Evolutionary conservation across 2,888 invertebrate genomes (phyloP), one percentile per base, ranked within the genome.

Genomic region (Apeira syringaria): DNA sequence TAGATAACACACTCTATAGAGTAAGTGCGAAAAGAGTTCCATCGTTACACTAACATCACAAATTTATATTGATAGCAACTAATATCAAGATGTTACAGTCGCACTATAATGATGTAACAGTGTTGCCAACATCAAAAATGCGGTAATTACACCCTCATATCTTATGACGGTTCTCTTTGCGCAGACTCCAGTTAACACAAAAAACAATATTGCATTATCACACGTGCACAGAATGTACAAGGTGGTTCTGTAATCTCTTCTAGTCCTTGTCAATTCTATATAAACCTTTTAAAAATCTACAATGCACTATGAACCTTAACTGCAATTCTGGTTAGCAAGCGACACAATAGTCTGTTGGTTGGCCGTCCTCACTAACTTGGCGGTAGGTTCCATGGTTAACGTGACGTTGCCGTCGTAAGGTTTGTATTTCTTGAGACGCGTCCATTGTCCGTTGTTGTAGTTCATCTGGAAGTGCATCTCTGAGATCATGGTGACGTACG

Each of bases 391-490:
- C 47, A 88, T 84, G 47, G 84, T 87, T 58, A 88, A 79, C 0
- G 88, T 87, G 0, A 88, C 77, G 75, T 85, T 85, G 0, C 88
- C 89, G 27, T 94, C 96, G 56, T 95, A 91, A 43, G 95, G 94
- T 44, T 96, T 91, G 77, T 95, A 96, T 69, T 98, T 98, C 82
- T 98, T 97, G 63, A 98, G 68, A 2, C 88, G 91, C 74, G 98
- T 98, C 98, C 98, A 99, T 75, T 99, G 98, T 81, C 99, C 99
- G 37, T 97, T 98, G 72, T 96, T 96, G 86, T 99, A 99, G 87
- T 99, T 99, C 97, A 99, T 97, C 80, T 99, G 98, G 93, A 99
- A 99, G 83, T 97, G 98, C 53, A 97, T 98, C 80, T 99, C 99
- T 0, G 96, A 96, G 35, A 96, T 85, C 94, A 96, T 95, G 0